Base-by-base conservation (phyloP, 2,797 vertebrate genomes). In the Picus viridis region DNA sequence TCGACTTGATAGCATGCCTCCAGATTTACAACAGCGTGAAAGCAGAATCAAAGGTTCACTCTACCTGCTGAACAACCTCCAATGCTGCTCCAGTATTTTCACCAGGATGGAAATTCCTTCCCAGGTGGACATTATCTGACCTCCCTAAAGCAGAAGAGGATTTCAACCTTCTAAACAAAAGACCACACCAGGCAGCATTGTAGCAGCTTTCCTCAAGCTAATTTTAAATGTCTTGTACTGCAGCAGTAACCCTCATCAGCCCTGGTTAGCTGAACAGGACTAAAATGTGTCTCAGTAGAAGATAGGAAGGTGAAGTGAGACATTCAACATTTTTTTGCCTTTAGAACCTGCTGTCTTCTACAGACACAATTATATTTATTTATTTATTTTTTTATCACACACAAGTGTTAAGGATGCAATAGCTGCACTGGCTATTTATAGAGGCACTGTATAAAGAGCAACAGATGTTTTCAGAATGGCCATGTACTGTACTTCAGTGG, bases 401-500 rank as follows among this genome's bases (percentile, higher is more conserved):
- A 80, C 41, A 69, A 86, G n/a, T 7, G 4, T 62, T 65, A 79
- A 77, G 45, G 51, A 49, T 69, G 70, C 74, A 94, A 75, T 83
- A 77, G 80, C 75, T 92, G 90, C 74, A 43, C 62, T 67, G 62
- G 45, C 62, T 94, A 83, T 92, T 92, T 92, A 81, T 63, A 86
- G 49, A 85, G 73, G 16, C 70, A 63, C 84, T 67, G 61, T 34
- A 23, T 74, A 81, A 91, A 82, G 56, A 93, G 75, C 77, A 88
- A 64, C 86, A 92, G 91, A 94, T 96, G 93, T 90, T 96, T 95
- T 90, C 92, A 65, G 80, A 89, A 76, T n/a, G 78, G 72, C 53
- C 54, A 15, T 36, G 76, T 81, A 69, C 84, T 86, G 74, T 79
- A 71, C 84, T 86, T 92, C 87, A 88, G 24, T 36, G 49, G 45